Conservation (phyloP, 2,113 vertebrate species). For the Gymnogyps californianus region DNA sequence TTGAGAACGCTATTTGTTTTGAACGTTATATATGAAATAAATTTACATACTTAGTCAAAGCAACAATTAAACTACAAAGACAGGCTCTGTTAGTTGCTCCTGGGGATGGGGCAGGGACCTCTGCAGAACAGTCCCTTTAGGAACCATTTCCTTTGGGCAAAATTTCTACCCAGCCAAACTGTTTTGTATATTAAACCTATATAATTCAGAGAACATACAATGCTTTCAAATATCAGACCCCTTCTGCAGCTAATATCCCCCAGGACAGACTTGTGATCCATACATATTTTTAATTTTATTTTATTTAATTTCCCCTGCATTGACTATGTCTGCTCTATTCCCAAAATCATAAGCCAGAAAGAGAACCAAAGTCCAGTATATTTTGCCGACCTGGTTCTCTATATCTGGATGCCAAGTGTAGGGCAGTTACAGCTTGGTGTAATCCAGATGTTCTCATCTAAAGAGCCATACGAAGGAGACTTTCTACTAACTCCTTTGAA, state of each 20-base stretch:
- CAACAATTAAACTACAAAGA: not conserved
- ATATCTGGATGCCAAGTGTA: not conserved
- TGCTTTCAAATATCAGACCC: not conserved
- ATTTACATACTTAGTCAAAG: not conserved
- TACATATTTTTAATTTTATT: not conserved
- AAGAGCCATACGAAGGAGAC: not conserved
- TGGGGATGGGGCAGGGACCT: not conserved
- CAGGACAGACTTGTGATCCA: not conserved
- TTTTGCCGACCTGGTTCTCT: not conserved
- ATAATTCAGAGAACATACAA: fast-evolving
- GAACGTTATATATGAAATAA: not conserved
- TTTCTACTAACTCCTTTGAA: not conserved
- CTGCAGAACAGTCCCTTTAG: not conserved
- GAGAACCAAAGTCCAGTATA: not conserved
- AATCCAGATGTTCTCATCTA: not conserved
- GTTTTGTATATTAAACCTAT: not conserved
- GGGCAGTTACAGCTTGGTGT: not conserved
- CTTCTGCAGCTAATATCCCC: not conserved
- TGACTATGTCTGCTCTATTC: not conserved
- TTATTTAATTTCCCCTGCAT: not conserved
- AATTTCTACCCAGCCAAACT: not conserved
- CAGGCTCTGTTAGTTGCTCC: not conserved
- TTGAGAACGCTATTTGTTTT: not conserved
- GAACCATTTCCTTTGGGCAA: not conserved
- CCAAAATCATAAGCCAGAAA: not conserved